Conservation (phyloP, 1,140 invertebrate species). For the Sminthurides bifidus region DNA sequence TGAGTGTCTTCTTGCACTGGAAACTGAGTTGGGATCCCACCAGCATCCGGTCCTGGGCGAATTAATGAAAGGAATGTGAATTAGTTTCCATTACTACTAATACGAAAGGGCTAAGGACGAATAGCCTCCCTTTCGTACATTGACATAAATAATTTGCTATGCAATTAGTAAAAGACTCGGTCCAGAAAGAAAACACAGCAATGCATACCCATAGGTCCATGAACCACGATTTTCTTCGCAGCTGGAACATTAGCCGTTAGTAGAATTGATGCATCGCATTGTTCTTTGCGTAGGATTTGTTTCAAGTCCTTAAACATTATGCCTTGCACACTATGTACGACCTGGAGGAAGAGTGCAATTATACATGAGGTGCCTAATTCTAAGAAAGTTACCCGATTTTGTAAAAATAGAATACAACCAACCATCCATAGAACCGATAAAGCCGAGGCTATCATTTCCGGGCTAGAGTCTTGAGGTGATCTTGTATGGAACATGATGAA, state of each 20-base stretch:
- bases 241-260: slow-evolving; percentile 97
- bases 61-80: too few species aligned
- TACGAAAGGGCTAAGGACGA: too few species aligned
- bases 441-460: slow-evolving; percentile 84
- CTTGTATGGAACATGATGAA: slow-evolving; percentile 99
- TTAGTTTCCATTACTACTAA: too few species aligned
- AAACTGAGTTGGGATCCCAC: slow-evolving; percentile 95
- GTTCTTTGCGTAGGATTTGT: slow-evolving; percentile 95
- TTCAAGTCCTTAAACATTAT: slow-evolving; percentile 99
- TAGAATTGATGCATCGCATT: slow-evolving; percentile 94
- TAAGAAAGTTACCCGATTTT: too few species aligned
- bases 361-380: not conserved
- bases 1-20: slow-evolving; percentile 98
- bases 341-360: slow-evolving; percentile 42
- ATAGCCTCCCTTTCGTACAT: too few species aligned
- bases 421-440: slow-evolving; percentile 94
- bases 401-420: slow-evolving; percentile 28
- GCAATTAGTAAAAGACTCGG: too few species aligned
- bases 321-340: slow-evolving; percentile 92
- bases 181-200: too few species aligned
- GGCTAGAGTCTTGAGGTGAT: slow-evolving; percentile 83
- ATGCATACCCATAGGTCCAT: slow-evolving; percentile 62
- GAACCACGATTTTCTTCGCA: slow-evolving; percentile 97
- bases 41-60: slow-evolving; percentile 60
- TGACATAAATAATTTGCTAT: too few species aligned